These are phyloP conservation scores for Jaculus jaculus DNA, from an alignment of 2,113 vertebrate species.

Conservation along the genomic window DNA sequence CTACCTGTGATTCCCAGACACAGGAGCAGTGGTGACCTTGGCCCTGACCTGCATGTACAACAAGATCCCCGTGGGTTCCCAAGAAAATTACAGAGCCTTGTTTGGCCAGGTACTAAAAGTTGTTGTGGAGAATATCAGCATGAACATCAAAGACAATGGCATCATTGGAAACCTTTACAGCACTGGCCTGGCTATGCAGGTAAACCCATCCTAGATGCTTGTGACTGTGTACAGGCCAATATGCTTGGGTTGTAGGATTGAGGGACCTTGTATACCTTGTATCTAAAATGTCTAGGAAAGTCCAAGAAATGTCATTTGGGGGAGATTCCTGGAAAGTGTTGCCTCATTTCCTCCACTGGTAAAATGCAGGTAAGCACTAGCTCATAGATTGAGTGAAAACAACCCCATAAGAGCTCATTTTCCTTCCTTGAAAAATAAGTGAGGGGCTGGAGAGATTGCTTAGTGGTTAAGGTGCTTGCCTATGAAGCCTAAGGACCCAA, in stretches of 20 bases:
- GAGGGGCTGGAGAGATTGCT: too few species aligned
- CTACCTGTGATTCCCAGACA: conserved; percentile 73
- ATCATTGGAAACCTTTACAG: conserved; percentile 82
- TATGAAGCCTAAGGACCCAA: too few species aligned
- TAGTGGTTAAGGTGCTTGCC: too few species aligned
- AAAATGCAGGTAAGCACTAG: not conserved
- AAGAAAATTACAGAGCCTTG: not conserved
- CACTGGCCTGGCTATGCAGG: conserved; percentile 85
- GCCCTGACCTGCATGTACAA: conserved; percentile 75
- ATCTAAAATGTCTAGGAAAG: not conserved
- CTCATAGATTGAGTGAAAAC: not conserved
- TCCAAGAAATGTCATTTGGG: not conserved
- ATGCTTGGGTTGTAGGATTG: not conserved
- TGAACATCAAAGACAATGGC: conserved; percentile 32
- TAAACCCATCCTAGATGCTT: not conserved
- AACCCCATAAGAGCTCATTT: not conserved
- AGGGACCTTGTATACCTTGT: not conserved
- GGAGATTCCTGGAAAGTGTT: not conserved
- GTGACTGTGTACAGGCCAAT: not conserved
- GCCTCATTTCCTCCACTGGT: not conserved
- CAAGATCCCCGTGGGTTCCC: conserved; percentile 2
- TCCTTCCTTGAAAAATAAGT: not conserved
- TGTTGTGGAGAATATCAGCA: conserved; percentile 63
- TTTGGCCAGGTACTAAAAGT: not conserved
- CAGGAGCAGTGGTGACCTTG: conserved; percentile 74